Base-by-base conservation (phyloP, 2,797 vertebrate genomes). In the Microcaecilia unicolor region DNA sequence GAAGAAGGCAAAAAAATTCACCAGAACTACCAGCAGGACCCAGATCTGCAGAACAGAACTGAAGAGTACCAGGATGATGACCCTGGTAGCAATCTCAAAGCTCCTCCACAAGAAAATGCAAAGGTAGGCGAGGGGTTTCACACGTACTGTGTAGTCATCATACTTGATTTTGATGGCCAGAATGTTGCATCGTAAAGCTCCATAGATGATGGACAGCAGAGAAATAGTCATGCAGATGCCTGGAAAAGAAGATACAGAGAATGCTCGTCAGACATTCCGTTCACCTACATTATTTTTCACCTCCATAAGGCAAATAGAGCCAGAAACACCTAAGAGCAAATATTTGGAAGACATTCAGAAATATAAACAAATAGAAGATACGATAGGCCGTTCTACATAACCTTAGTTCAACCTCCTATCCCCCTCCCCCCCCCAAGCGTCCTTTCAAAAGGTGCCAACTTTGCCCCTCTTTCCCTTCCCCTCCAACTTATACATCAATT, bases 131-230 rank as follows among this genome's bases (percentile, higher is more conserved):
- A 70, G 45, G 2, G 93, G 91, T 22, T 81, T 85, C 41, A 98
- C 79, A 1, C 74, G 86, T 53, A 99, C 55, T 9, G 93, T 86
- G 0, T 98, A 98, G 40, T 96, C 91, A 1, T 98, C 92, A 0
- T 99, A 98, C 58, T 95, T 94, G 35, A 99, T 92, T 80, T 92
- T 97, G 42, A 99, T 96, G 38, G 96, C 92, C 61, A 99, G 79
- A 62, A 99, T 94, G 78, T 98, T 99, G 84, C 94, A 98, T 54
- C 93, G 89, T 39, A 98, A 71, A 5, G 96, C 96, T 15, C 96
- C 96, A 1, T 99, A 98, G 18, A 98, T 93, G 22, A 97, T 94
- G 13, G 96, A 97, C 37, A 99, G 80, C 15, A 99, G 80, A 31
- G 89, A 97, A 41, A 98, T 86, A 26, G 83, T 59, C 96, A 99